Evolutionary conservation across 2,888 invertebrate genomes (phyloP).

Genomic region (Melipona bicolor): DNA sequence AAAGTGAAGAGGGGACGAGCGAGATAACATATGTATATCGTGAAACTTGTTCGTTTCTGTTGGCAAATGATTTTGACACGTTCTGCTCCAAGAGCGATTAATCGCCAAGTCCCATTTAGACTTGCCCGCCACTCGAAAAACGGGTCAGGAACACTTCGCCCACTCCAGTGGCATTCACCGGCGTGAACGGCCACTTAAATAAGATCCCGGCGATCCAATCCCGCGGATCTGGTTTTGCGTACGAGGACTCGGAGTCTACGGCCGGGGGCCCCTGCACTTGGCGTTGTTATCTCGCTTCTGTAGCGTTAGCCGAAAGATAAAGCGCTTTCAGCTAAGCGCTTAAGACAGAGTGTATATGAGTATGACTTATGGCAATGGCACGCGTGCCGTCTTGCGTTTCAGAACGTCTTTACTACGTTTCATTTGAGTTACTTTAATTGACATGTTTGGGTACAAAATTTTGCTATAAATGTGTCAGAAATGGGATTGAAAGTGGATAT

Average conservation of each 20-base stretch:
- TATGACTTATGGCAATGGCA: constrained; percentile 4
- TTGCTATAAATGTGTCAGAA: not conserved
- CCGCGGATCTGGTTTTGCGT: constrained; percentile 45
- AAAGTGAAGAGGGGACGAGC: not conserved
- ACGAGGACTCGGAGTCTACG: not conserved
- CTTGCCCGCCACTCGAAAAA: constrained; percentile 41
- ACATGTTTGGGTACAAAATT: not conserved
- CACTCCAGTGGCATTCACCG: constrained; percentile 50
- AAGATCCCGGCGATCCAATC: constrained; percentile 54
- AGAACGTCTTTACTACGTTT: not conserved
- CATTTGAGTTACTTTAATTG: not conserved
- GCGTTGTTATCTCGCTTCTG: constrained; percentile 33
- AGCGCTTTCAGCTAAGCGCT: not conserved
- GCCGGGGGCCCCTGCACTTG: not conserved
- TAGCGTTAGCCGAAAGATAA: constrained; percentile 35
- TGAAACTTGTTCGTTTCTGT: not conserved
- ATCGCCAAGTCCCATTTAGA: constrained; percentile 40
- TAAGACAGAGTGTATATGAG: constrained; percentile 6
- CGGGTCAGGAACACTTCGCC: constrained; percentile 64
- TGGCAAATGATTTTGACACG: constrained; percentile 15
- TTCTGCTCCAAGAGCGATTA: constrained; percentile 14
- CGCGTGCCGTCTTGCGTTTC: not conserved
- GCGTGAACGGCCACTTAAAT: constrained; percentile 62
- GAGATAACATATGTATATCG: not conserved
- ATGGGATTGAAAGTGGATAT: too few species aligned